Percentiles rank a stretch among this genome's conserved stretches.
phyloP scores from a whole-genome alignment of 2,888 invertebrate species.

The Scrobipalpa atriplicella region DNA sequence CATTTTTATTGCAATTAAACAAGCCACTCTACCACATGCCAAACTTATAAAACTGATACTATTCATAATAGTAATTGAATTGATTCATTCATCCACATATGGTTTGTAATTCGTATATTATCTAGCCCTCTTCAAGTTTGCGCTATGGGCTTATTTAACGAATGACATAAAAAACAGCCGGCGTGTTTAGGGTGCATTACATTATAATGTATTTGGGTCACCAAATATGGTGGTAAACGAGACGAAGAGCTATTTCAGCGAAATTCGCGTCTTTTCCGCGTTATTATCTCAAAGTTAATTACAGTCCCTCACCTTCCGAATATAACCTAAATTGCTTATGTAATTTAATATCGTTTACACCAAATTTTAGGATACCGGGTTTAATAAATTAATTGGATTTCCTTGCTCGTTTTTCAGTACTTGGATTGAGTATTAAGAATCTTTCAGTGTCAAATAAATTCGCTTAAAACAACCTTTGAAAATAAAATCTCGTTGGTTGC shows the following conservation, averaged over 20 bases:
- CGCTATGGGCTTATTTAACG: slow-evolving; percentile 29
- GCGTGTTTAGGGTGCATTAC: slow-evolving; percentile 29
- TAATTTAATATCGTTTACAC: slow-evolving; percentile 16
- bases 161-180: slow-evolving; percentile 26
- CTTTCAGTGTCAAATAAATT: neutral
- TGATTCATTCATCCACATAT: slow-evolving; percentile 59
- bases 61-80: slow-evolving; percentile 42
- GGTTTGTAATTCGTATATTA: slow-evolving; percentile 54
- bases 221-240: slow-evolving; percentile 1
- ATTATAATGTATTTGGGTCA: slow-evolving; percentile 25
- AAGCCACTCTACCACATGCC: slow-evolving; percentile 59
- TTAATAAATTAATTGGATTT: neutral
- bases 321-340: slow-evolving; percentile 15
- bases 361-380: neutral
- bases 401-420: neutral
- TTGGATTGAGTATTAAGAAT: too few relatives aligned
- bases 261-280: slow-evolving; percentile 6
- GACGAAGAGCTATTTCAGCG: neutral
- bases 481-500: neutral
- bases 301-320: slow-evolving; percentile 6
- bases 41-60: slow-evolving; percentile 31
- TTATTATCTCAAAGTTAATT: slow-evolving; percentile 20
- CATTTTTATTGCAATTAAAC: slow-evolving; percentile 47
- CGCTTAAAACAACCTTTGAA: neutral
- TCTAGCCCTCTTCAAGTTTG: slow-evolving; percentile 47